These are phyloP conservation scores for Nomada goodeniana DNA, from an alignment of 2,888 invertebrate genomes.

Conservation along the genomic window DNA sequence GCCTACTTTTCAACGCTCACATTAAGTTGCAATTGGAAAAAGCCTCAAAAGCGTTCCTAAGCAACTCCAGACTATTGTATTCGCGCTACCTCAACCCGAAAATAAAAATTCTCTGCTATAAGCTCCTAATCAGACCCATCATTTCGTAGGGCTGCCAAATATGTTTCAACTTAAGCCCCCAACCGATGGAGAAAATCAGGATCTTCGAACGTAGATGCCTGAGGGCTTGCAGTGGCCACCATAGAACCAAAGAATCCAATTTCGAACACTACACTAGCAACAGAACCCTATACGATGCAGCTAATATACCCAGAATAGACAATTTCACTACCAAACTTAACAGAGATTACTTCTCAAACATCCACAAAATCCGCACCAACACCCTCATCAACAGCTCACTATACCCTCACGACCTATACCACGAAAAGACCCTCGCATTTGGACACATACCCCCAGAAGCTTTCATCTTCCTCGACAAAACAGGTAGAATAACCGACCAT, in stretches of 20 bases:
- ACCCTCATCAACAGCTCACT: background rate
- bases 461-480: too few relatives aligned
- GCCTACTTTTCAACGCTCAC: background rate
- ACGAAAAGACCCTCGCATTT: too few relatives aligned
- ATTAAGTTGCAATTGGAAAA: background rate
- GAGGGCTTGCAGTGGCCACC: background rate
- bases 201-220: background rate
- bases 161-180: background rate
- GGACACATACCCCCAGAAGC: too few relatives aligned
- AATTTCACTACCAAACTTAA: background rate
- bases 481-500: too few relatives aligned
- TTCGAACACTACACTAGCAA: background rate
- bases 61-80: background rate
- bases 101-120: background rate
- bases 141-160: background rate
- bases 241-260: background rate
- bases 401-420: background rate
- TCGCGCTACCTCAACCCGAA: background rate
- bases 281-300: too few relatives aligned
- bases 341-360: background rate
- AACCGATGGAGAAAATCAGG: background rate
- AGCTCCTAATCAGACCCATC: background rate
- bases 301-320: background rate
- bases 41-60: background rate
- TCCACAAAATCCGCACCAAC: background rate